Evolutionary conservation across 2,888 invertebrate genomes (phyloP).

Genomic region (Eumerus sabulonum): DNA sequence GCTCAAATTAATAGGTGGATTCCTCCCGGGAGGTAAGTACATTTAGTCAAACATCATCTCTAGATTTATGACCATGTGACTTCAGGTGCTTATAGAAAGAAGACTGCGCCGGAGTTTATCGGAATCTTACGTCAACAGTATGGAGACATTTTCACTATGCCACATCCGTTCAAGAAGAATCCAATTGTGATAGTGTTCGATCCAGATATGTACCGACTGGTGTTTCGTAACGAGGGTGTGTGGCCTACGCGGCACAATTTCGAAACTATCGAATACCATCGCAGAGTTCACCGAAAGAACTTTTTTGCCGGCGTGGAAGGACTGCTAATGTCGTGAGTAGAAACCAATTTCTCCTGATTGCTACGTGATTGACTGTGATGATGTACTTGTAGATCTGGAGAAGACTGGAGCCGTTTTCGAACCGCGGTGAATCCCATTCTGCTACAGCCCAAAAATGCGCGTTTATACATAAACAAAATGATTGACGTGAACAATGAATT

Average conservation of each 20-base stretch:
- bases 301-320: slow-evolving; percentile 69
- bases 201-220: slow-evolving; percentile 79
- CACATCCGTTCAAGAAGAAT: not conserved
- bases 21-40: slow-evolving; percentile 71
- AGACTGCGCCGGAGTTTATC: not conserved
- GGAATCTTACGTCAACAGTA: not conserved
- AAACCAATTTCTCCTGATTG: not conserved
- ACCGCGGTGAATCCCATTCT: slow-evolving; percentile 83
- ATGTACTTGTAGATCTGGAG: not conserved
- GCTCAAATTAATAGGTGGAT: slow-evolving; percentile 71
- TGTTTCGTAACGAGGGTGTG: slow-evolving; percentile 72
- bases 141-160: not conserved
- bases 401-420: slow-evolving; percentile 72
- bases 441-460: slow-evolving; percentile 81
- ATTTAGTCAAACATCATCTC: no score
- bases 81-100: not conserved
- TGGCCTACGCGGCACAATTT: slow-evolving; percentile 72
- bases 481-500: slow-evolving; percentile 77
- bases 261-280: slow-evolving; percentile 76
- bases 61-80: no score
- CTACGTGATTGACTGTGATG: not conserved
- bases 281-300: slow-evolving; percentile 73
- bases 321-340: slow-evolving; percentile 54
- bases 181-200: slow-evolving; percentile 75
- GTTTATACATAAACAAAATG: slow-evolving; percentile 79